phyloP scores from a whole-genome alignment of 2,113 vertebrate species.

The Pygoscelis adeliae region DNA sequence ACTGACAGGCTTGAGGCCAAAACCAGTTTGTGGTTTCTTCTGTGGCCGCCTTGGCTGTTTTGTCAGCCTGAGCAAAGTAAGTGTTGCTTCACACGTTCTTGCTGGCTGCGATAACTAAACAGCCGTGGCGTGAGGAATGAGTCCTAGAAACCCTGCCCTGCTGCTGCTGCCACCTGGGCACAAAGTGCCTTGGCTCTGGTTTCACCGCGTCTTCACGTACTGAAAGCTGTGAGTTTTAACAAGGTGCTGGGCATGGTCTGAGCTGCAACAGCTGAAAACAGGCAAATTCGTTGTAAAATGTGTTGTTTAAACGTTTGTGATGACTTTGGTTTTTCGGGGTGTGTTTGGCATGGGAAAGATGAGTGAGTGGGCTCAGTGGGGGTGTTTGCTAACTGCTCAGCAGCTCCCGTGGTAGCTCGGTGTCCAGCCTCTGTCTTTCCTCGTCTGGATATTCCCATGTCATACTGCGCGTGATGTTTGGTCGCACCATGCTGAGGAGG shows the following conservation, averaged over 20 bases:
- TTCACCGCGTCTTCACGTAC: rapidly evolving
- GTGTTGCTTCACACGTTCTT: neutral
- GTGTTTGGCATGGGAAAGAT: neutral
- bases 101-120: neutral
- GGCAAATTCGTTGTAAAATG: rapidly evolving
- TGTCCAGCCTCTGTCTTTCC: neutral
- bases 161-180: neutral
- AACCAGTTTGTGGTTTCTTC: neutral
- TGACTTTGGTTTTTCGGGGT: neutral
- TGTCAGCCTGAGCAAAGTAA: neutral
- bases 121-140: neutral
- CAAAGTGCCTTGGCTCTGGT: neutral
- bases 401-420: neutral
- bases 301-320: neutral
- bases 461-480: rapidly evolving
- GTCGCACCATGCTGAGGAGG: neutral
- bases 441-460: neutral
- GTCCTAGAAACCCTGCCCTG: neutral
- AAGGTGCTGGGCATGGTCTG: neutral
- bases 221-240: neutral
- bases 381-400: neutral
- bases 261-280: neutral
- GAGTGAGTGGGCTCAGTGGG: rapidly evolving
- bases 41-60: neutral
- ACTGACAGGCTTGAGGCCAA: neutral